Conservation (phyloP, 2,888 invertebrate species). For the Ochropacha duplaris region DNA sequence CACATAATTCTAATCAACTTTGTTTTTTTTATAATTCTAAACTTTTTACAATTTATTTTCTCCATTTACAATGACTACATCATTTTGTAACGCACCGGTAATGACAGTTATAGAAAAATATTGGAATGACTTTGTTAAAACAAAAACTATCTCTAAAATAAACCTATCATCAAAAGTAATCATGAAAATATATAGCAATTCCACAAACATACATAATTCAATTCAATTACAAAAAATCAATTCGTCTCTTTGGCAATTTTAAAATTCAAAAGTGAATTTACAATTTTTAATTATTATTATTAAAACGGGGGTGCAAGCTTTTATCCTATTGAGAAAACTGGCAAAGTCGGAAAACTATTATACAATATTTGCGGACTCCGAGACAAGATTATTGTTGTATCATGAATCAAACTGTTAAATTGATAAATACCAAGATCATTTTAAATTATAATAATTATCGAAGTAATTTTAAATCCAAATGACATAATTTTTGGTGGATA, state of each 20-base stretch:
- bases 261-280: slow-evolving; percentile 81
- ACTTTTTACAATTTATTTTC: slow-evolving; percentile 71
- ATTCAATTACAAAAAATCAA: slow-evolving; percentile 59
- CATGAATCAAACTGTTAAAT: too few relatives aligned
- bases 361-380: slow-evolving; percentile 51
- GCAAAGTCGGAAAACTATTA: slow-evolving; percentile 67
- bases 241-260: slow-evolving; percentile 80
- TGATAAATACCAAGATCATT: too few relatives aligned
- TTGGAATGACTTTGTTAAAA: slow-evolving; percentile 70
- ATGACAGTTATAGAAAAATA: slow-evolving; percentile 70
- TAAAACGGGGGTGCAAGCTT: slow-evolving; percentile 65
- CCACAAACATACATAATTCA: slow-evolving; percentile 45
- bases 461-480: too few relatives aligned
- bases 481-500: too few relatives aligned
- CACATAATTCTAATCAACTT: slow-evolving; percentile 73
- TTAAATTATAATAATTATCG: too few relatives aligned
- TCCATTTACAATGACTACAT: slow-evolving; percentile 71
- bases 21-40: slow-evolving; percentile 62
- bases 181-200: slow-evolving; percentile 55
- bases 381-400: background rate
- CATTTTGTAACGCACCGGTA: slow-evolving; percentile 66
- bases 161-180: slow-evolving; percentile 46
- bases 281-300: slow-evolving; percentile 55
- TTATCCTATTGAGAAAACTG: slow-evolving; percentile 74
- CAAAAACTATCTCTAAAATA: slow-evolving; percentile 46